phyloP scores from a whole-genome alignment of 2,797 vertebrate species.

The Acanthopagrus latus region DNA sequence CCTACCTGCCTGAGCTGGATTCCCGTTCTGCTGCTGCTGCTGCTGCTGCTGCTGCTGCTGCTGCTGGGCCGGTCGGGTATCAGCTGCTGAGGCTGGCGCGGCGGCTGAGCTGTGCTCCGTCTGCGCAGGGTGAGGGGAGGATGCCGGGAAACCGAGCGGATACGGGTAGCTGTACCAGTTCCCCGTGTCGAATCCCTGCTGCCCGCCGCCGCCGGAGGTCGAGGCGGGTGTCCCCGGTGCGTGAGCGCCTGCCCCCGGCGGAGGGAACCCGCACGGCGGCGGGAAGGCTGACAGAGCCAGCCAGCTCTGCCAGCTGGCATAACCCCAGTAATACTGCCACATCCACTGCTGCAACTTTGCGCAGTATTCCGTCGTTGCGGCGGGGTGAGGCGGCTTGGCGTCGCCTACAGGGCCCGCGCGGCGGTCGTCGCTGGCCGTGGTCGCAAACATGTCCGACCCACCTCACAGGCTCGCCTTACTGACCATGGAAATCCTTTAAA shows the following conservation, averaged over 20 bases:
- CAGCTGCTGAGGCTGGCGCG: constrained; percentile 20
- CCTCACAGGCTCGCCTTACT: neutral
- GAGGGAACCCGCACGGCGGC: constrained; percentile 56
- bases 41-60: no score
- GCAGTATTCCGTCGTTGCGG: constrained; percentile 87
- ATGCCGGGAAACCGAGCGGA: constrained; percentile 44
- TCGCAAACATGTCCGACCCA: constrained; percentile 43
- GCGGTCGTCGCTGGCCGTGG: constrained; percentile 11
- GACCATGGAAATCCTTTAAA: neutral
- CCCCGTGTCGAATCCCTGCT: constrained; percentile 57
- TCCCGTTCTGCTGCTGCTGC: constrained; percentile 78
- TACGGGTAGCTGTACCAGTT: constrained; percentile 69
- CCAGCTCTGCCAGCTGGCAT: constrained; percentile 91
- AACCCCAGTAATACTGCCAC: constrained; percentile 92
- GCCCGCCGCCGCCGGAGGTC: constrained; percentile 21
- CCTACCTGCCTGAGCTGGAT: constrained; percentile 84
- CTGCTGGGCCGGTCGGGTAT: constrained; percentile 61
- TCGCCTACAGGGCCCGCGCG: constrained; percentile 4
- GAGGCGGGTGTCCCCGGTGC: constrained; percentile 55
- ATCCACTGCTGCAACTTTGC: constrained; percentile 92
- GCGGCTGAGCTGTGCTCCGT: constrained; percentile 48
- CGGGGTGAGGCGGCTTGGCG: constrained; percentile 20
- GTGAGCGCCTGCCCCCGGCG: constrained; percentile 34
- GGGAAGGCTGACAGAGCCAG: constrained; percentile 68
- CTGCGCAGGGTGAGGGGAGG: constrained; percentile 33